Conservation (phyloP, 2,888 invertebrate species). For the Theretra japonica region DNA sequence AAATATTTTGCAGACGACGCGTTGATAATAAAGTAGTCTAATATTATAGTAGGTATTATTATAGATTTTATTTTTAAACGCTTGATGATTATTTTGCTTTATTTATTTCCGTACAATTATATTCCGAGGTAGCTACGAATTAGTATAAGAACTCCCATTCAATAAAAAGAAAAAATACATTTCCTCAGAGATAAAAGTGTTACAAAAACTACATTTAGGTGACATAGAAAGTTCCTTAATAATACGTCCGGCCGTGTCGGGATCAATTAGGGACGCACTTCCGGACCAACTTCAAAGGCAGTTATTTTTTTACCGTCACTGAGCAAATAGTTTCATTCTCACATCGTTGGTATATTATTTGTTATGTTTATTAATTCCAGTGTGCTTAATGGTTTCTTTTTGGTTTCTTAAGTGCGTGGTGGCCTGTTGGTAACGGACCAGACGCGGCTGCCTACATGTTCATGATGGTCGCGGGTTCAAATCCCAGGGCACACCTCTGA, state of each 20-base stretch:
- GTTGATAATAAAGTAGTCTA: too few relatives aligned
- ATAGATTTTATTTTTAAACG: too few relatives aligned
- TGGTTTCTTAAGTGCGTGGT: too few relatives aligned
- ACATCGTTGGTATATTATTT: neutral
- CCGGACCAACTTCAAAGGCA: neutral
- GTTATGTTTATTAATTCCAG: neutral
- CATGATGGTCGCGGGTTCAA: too few relatives aligned
- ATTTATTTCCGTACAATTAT: neutral
- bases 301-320: neutral
- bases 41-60: too few relatives aligned
- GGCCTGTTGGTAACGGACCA: too few relatives aligned
- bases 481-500: too few relatives aligned
- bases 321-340: neutral
- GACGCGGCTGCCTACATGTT: too few relatives aligned
- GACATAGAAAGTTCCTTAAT: conserved; percentile 3
- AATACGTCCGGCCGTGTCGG: neutral
- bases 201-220: neutral
- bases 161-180: neutral
- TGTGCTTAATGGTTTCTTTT: too few relatives aligned
- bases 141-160: neutral
- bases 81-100: neutral
- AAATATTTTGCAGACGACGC: too few relatives aligned
- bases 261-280: neutral
- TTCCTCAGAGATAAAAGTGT: neutral
- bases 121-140: neutral